Conservation (phyloP, 2,113 vertebrate species). For the Upupa epops region DNA sequence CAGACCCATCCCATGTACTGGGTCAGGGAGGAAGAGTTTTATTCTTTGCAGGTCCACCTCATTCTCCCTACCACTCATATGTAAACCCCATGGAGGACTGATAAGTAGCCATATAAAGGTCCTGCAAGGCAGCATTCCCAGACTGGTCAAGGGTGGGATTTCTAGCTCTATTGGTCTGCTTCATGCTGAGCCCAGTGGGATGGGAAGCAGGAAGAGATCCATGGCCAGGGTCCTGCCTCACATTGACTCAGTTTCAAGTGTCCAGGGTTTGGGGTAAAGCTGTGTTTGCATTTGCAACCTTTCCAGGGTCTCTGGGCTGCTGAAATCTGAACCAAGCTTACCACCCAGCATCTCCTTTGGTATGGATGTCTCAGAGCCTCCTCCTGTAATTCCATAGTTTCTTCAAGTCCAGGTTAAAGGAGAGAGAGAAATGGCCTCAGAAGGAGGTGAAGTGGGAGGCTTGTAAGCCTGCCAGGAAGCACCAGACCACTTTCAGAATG, state of each 20-base stretch:
- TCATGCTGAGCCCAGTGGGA: accelerated
- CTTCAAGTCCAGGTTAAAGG: background rate
- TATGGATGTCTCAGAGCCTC: background rate
- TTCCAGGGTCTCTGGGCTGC: background rate
- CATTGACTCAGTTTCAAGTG: accelerated
- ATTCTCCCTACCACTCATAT: background rate
- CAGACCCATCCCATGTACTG: background rate
- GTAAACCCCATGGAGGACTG: background rate
- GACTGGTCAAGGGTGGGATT: background rate
- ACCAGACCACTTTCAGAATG: background rate
- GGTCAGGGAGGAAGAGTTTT: background rate
- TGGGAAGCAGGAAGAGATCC: background rate
- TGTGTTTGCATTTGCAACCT: accelerated
- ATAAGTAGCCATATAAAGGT: background rate
- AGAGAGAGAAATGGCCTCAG: background rate
- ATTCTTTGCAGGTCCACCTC: background rate
- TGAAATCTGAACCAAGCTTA: background rate
- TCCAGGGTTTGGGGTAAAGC: background rate
- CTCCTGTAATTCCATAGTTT: background rate
- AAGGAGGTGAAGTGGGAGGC: background rate
- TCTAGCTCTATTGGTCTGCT: accelerated
- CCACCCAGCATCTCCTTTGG: background rate
- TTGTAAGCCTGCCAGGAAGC: background rate
- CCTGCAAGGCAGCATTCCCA: background rate
- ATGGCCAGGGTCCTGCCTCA: background rate